Percentiles rank a stretch among this genome's conserved stretches.
These are phyloP conservation scores for Cyclina sinensis DNA, from an alignment of 1,140 invertebrate species.

Conservation along the genomic window DNA sequence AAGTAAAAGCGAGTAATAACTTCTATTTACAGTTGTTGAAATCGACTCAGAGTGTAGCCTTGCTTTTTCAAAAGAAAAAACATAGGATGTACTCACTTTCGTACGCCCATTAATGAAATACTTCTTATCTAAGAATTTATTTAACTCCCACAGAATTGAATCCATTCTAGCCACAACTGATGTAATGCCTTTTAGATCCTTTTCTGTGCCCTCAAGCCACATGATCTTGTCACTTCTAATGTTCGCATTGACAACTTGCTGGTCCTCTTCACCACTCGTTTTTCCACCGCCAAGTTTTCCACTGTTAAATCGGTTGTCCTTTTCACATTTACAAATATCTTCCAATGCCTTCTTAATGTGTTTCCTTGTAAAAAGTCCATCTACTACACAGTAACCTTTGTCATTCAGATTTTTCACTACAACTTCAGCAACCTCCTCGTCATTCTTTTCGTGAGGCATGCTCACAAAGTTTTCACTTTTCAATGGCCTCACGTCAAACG, in stretches of 20 bases:
- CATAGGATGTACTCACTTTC: slow-evolving; percentile 89
- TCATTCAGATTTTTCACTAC: slow-evolving; percentile 37
- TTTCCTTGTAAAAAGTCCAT: slow-evolving; percentile 94
- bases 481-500: slow-evolving; percentile 39
- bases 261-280: slow-evolving; percentile 46
- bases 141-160: slow-evolving; percentile 88
- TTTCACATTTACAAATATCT: slow-evolving; percentile 90
- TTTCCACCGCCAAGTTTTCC: slow-evolving; percentile 70
- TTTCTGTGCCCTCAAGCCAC: slow-evolving; percentile 96
- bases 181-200: slow-evolving; percentile 93
- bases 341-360: slow-evolving; percentile 92
- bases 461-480: not conserved
- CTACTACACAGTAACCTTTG: slow-evolving; percentile 93
- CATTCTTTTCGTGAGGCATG: not conserved
- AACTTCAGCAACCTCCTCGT: slow-evolving; percentile 10
- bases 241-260: slow-evolving; percentile 55
- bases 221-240: slow-evolving; percentile 94
- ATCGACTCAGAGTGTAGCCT: too few relatives aligned
- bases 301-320: slow-evolving; percentile 64
- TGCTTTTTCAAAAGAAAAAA: too few relatives aligned
- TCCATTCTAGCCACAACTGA: slow-evolving; percentile 95
- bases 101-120: slow-evolving; percentile 96
- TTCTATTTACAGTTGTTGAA: too few relatives aligned
- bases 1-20: too few relatives aligned
- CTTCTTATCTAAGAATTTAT: slow-evolving; percentile 89